phyloP scores from a whole-genome alignment of 1,140 invertebrate species.

The Temnothorax nylanderi region DNA sequence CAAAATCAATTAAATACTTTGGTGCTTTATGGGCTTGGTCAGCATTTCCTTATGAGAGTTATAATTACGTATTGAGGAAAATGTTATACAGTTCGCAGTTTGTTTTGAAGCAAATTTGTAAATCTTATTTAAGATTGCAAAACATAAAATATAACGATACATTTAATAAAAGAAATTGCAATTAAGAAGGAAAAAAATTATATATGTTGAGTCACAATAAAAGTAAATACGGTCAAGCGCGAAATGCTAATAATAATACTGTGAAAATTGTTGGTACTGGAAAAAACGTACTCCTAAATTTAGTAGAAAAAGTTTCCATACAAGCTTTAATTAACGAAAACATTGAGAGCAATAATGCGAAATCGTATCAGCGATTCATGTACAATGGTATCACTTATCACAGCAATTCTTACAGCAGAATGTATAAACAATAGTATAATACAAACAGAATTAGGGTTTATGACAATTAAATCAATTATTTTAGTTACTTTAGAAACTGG shows the following conservation, averaged over 20 bases:
- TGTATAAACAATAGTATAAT: no score
- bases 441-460: no score
- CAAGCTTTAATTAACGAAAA: not conserved
- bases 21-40: not conserved
- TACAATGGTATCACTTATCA: not conserved
- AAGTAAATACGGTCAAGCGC: not conserved
- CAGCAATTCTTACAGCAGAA: not conserved
- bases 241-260: not conserved
- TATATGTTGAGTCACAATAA: not conserved
- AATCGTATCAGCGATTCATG: not conserved
- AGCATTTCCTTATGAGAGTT: not conserved
- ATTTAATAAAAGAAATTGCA: not conserved
- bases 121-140: conserved; percentile 12
- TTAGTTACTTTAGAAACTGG: no score
- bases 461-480: no score
- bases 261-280: not conserved
- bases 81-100: not conserved
- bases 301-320: not conserved
- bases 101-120: not conserved
- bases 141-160: not conserved
- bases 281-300: not conserved
- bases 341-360: not conserved
- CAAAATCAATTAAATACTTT: not conserved
- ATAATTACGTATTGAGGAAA: not conserved
- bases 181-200: not conserved